phyloP scores from a whole-genome alignment of 2,888 invertebrate species.

The Aspidiotus destructor region DNA sequence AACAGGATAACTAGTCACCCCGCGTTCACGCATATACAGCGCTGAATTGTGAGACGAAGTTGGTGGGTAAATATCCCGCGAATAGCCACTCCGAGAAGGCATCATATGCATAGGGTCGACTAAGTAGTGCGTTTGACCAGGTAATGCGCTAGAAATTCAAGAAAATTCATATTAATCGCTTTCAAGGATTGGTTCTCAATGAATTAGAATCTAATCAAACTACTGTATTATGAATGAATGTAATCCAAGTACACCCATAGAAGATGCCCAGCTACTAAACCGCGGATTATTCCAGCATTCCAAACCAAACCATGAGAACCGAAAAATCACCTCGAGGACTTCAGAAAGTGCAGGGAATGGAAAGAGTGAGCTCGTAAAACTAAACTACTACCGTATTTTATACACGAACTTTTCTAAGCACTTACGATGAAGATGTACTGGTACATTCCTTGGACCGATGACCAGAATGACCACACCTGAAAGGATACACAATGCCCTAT shows the following conservation, averaged over 20 bases:
- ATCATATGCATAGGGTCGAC: conserved; percentile 7
- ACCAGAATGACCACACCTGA: conserved; percentile 78
- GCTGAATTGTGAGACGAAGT: conserved; percentile 80
- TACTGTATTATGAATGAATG: too few relatives aligned
- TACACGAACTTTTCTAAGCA: conserved; percentile 17
- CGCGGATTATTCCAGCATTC: too few relatives aligned
- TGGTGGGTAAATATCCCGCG: conserved; percentile 43
- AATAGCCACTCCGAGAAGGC: conserved; percentile 27
- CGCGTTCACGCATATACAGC: conserved; percentile 81
- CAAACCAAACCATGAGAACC: too few relatives aligned
- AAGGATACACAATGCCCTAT: conserved; percentile 34
- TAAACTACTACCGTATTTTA: too few relatives aligned
- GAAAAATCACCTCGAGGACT: too few relatives aligned
- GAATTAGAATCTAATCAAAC: too few relatives aligned
- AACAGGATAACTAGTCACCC: conserved; percentile 63
- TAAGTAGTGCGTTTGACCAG: conserved; percentile 15
- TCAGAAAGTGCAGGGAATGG: too few relatives aligned
- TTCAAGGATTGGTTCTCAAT: too few relatives aligned
- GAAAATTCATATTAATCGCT: too few relatives aligned
- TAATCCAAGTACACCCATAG: too few relatives aligned
- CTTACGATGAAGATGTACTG: conserved; percentile 47
- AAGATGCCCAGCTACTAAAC: too few relatives aligned
- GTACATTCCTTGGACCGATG: conserved; percentile 97
- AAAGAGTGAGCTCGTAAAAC: too few relatives aligned
- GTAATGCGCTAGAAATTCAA: not conserved